Percentiles rank a stretch among this genome's conserved stretches.
Conservation (phyloP, 2,113 vertebrate genomes). For the Nipponia nippon region DNA sequence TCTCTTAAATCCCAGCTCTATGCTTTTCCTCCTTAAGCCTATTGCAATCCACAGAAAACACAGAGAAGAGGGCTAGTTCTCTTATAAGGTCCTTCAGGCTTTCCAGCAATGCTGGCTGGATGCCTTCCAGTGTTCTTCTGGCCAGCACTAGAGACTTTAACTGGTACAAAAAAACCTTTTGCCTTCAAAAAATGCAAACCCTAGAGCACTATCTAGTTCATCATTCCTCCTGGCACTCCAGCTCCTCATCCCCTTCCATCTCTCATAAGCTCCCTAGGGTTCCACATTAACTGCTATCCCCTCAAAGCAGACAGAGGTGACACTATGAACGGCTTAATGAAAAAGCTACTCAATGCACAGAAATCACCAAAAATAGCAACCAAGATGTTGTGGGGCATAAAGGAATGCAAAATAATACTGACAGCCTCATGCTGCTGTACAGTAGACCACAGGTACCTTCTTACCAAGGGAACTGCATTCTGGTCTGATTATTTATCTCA, state of each 20-base stretch:
- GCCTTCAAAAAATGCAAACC: not conserved
- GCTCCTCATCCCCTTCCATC: not conserved
- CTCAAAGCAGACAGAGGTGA: constrained; percentile 45
- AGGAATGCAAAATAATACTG: constrained; percentile 44
- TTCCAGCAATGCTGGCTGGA: not conserved
- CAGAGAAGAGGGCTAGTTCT: not conserved
- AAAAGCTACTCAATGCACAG: constrained; percentile 9
- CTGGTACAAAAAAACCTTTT: not conserved
- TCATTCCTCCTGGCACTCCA: not conserved
- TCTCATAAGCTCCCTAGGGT: not conserved
- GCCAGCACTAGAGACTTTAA: not conserved
- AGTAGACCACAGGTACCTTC: constrained; percentile 20
- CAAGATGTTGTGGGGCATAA: constrained; percentile 24
- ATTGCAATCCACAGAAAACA: not conserved
- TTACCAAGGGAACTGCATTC: constrained; percentile 36
- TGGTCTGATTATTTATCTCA: constrained; percentile 51
- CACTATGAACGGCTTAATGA: constrained; percentile 38
- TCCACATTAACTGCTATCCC: not conserved
- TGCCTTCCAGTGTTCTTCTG: not conserved
- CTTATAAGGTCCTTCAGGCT: not conserved
- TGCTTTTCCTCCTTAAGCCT: not conserved
- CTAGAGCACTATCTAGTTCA: not conserved
- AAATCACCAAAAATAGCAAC: constrained; percentile 32
- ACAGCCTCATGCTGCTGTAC: constrained; percentile 34
- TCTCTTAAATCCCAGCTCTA: not conserved